These are phyloP conservation scores for Paratrypauchen microcephalus DNA, from an alignment of 2,797 vertebrate genomes.

Conservation along the genomic window DNA sequence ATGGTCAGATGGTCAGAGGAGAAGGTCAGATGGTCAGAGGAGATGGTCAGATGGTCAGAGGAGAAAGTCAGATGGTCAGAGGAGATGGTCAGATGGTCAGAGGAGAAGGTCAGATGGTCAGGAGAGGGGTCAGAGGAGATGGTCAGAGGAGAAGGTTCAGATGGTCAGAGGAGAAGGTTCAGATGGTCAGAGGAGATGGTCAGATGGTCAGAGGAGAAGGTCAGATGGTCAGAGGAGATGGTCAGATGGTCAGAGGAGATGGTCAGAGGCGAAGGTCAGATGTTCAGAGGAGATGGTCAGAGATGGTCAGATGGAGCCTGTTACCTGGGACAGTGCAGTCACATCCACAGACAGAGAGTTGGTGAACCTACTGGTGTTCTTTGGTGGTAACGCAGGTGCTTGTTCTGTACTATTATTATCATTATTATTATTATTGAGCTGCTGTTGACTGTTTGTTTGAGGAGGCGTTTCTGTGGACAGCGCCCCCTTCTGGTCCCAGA, in stretches of 20 bases:
- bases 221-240: too few species aligned
- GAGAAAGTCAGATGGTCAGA: not conserved
- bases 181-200: too few species aligned
- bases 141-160: too few species aligned
- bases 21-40: too few species aligned
- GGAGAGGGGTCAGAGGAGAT: too few species aligned
- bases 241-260: not conserved
- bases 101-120: too few species aligned
- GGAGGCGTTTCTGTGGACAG: accelerated
- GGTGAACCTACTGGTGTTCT: constrained; percentile 58
- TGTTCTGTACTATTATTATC: not conserved
- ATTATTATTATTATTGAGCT: not conserved
- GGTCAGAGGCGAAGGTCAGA: not conserved
- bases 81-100: too few species aligned
- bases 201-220: not conserved
- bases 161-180: too few species aligned
- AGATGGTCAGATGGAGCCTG: not conserved
- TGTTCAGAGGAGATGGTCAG: too few species aligned
- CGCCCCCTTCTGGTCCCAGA: constrained; percentile 57
- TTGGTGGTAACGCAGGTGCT: constrained; percentile 46
- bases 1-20: too few species aligned
- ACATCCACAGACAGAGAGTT: constrained; percentile 44
- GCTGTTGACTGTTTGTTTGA: constrained; percentile 14
- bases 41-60: not conserved
- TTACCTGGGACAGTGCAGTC: constrained; percentile 41